phyloP scores from a whole-genome alignment of 2,888 invertebrate species.

The Psylliodes chrysocephalus region DNA sequence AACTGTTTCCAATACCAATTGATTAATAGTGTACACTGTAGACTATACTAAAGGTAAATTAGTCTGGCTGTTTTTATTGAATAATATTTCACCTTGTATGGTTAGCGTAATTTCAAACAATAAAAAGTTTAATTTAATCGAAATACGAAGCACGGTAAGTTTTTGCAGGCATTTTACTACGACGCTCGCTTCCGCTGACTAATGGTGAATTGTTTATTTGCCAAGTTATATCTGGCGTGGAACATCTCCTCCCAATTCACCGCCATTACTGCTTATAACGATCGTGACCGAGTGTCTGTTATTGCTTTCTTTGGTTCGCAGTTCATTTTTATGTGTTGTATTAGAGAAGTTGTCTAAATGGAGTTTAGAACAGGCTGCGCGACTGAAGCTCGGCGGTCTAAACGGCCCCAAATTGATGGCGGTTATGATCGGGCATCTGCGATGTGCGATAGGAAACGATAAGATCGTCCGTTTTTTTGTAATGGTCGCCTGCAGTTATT shows the following conservation, averaged over 20 bases:
- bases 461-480: conserved; percentile 2
- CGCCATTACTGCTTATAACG: conserved; percentile 60
- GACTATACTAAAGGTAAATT: too few relatives aligned
- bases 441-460: conserved; percentile 22
- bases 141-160: conserved; percentile 8
- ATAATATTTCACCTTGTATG: background rate
- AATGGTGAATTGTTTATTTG: conserved; percentile 55
- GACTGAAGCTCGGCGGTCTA: conserved; percentile 21
- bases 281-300: conserved; percentile 59
- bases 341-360: conserved; percentile 52
- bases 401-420: conserved; percentile 32
- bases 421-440: conserved; percentile 33
- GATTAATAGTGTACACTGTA: too few relatives aligned
- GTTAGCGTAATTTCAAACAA: conserved; percentile 7
- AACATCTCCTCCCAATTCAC: conserved; percentile 51
- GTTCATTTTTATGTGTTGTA: conserved; percentile 58
- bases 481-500: background rate
- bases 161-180: conserved; percentile 3
- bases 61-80: background rate
- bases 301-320: conserved; percentile 60
- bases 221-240: conserved; percentile 48
- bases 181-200: conserved; percentile 31
- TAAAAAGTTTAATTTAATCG: conserved; percentile 11
- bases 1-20: too few relatives aligned
- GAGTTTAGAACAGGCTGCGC: conserved; percentile 48